Evolutionary conservation across 2,797 vertebrate species (phyloP).

Genomic region (Falco novaeseelandiae): DNA sequence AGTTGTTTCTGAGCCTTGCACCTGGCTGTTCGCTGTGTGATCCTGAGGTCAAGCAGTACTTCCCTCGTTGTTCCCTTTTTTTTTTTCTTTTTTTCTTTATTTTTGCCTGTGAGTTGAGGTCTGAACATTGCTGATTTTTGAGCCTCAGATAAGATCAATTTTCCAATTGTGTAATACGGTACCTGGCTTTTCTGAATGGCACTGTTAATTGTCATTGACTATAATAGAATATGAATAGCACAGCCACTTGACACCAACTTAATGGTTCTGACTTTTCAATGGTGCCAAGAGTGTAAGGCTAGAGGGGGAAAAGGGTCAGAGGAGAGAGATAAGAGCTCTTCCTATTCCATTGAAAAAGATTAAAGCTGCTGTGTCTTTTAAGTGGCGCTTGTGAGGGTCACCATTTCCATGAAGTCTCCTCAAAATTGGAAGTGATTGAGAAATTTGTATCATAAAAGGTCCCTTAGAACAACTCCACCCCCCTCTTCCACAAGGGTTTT

Average conservation of each 20-base stretch:
- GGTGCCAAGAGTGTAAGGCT: slow-evolving; percentile 68
- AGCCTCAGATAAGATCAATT: slow-evolving; percentile 60
- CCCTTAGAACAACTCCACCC: not conserved
- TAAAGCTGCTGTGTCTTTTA: slow-evolving; percentile 63
- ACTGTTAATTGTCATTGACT: slow-evolving; percentile 88
- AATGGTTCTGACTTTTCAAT: slow-evolving; percentile 84
- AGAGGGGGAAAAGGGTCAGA: slow-evolving; percentile 55
- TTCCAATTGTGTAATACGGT: slow-evolving; percentile 73
- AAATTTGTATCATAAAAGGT: not conserved
- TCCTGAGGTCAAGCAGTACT: not conserved
- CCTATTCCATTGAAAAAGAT: slow-evolving; percentile 59
- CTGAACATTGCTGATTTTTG: slow-evolving; percentile 30
- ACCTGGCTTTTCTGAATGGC: slow-evolving; percentile 88
- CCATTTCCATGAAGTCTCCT: slow-evolving; percentile 55
- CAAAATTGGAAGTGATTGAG: slow-evolving; percentile 46
- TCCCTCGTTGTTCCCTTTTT: accelerated
- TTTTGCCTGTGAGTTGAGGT: not conserved
- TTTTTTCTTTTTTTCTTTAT: not conserved
- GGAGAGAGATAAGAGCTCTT: slow-evolving; percentile 67
- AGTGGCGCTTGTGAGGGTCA: slow-evolving; percentile 54
- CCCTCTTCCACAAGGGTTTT: not conserved
- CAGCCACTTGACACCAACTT: slow-evolving; percentile 82
- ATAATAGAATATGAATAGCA: slow-evolving; percentile 87
- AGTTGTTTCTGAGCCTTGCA: not conserved
- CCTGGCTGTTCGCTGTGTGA: not conserved